Evolutionary conservation across 2,797 vertebrate species (phyloP).

Genomic region (Megaceryle alcyon): DNA sequence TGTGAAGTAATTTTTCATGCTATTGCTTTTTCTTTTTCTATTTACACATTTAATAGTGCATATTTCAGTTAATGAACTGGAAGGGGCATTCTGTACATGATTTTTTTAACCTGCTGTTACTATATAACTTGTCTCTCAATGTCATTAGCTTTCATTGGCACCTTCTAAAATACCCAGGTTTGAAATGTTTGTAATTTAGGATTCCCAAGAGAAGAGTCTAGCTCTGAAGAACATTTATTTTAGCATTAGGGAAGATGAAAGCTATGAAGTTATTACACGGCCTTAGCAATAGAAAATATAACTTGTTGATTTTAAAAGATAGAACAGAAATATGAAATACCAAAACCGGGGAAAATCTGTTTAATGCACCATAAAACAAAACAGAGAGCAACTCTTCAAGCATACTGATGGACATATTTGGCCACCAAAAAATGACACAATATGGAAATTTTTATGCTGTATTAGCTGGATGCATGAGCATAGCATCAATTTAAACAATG

Average conservation of each 20-base stretch:
- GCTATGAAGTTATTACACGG: not conserved
- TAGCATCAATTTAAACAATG: not conserved
- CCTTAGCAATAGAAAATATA: not conserved
- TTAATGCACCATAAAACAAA: not conserved
- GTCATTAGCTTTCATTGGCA: not conserved
- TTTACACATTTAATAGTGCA: not conserved
- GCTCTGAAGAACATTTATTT: not conserved
- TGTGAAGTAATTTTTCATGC: not conserved
- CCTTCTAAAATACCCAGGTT: not conserved
- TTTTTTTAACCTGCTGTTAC: not conserved
- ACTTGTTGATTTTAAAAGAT: not conserved
- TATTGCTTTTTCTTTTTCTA: not conserved
- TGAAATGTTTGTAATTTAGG: constrained; percentile 1
- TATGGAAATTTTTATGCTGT: not conserved
- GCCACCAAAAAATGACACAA: too few relatives aligned
- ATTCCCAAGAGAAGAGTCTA: not conserved
- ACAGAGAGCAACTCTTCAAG: not conserved
- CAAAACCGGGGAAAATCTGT: not conserved
- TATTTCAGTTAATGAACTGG: not conserved
- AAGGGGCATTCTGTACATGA: not conserved
- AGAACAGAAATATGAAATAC: not conserved
- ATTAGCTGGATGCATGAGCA: not conserved
- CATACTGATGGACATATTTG: not conserved
- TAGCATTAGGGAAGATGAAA: not conserved
- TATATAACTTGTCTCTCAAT: not conserved